Conservation (phyloP, 2,888 invertebrate species). For the Azorinus chamasolen region DNA sequence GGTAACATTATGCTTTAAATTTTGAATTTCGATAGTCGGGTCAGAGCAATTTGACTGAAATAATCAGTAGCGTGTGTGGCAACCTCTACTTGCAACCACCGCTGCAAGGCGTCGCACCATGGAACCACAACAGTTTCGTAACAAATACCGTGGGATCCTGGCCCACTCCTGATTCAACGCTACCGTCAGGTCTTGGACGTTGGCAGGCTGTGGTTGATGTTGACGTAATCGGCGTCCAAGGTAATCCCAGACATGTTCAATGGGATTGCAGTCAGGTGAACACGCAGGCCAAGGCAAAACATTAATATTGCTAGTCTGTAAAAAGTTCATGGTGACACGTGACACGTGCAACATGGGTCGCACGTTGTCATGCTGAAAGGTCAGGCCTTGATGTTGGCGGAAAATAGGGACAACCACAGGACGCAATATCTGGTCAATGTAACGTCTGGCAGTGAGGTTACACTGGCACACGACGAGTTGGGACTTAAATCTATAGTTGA, state of each 20-base stretch:
- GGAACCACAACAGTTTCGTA: slow-evolving; percentile 27
- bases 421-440: slow-evolving; percentile 14
- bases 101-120: slow-evolving; percentile 10
- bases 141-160: slow-evolving; percentile 4
- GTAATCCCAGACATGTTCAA: slow-evolving; percentile 6
- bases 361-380: too few species aligned
- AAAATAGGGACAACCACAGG: slow-evolving; percentile 14
- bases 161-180: not conserved
- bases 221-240: too few species aligned
- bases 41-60: too few species aligned
- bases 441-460: slow-evolving; percentile 18
- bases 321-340: not conserved
- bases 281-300: slow-evolving; percentile 19
- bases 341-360: too few species aligned
- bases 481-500: slow-evolving; percentile 29
- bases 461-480: slow-evolving; percentile 28
- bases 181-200: slow-evolving; percentile 9
- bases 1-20: too few species aligned
- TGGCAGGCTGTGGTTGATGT: too few species aligned
- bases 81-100: slow-evolving; percentile 13
- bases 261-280: slow-evolving; percentile 7
- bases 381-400: slow-evolving; percentile 9
- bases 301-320: not conserved
- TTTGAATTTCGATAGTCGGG: too few species aligned
- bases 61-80: slow-evolving; percentile 21